Evolutionary conservation across 2,797 vertebrate species (phyloP), one percentile per base, ranked within the genome.

Genomic region (Limosa lapponica): DNA sequence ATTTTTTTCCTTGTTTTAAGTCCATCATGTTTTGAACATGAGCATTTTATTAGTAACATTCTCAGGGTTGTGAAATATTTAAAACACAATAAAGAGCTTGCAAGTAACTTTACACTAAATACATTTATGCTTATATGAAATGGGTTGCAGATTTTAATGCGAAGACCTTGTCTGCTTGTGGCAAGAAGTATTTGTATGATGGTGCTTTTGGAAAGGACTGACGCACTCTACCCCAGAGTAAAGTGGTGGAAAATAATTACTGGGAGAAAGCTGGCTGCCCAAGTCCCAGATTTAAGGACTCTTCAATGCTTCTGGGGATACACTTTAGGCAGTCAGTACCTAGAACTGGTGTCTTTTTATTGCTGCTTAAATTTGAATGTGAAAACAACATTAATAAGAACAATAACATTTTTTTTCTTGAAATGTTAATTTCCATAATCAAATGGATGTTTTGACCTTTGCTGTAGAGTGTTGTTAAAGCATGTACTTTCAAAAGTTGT

Each of bases 341-440:
- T 95, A 51, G 34, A 84, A 80, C 36, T 59, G 23, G 24, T 69
- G 36, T 70, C 70, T 59, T 87, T 78, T 77, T 72, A 84, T 66
- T 95, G 46, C 67, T 77, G 23, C 30, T 89, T 80, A 61, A 92
- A 70, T 85, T 52, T 74, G 54, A 70, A 66, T 64, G 28, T 32
- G 82, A 37, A 44, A 94, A 51, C 55, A 64, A 66, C 30, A 32
- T 59, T 93, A 94, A 69, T 65, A 82, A 52, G 37, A 83, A 79
- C 13, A 87, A 57, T 55, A 72, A 49, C 3, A 2, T 49, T 51
- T 78, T 72, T 30, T 71, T 52, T 28, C 27, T 83, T 72, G 28
- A 83, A 90, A 84, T 43, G 11, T 52, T 90, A 65, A 94, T 85
- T 82, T 96, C 55, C 59, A 61, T 73, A 92, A 82, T 37, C 43